phyloP scores from a whole-genome alignment of 2,113 vertebrate genomes.

The Podarcis muralis region DNA sequence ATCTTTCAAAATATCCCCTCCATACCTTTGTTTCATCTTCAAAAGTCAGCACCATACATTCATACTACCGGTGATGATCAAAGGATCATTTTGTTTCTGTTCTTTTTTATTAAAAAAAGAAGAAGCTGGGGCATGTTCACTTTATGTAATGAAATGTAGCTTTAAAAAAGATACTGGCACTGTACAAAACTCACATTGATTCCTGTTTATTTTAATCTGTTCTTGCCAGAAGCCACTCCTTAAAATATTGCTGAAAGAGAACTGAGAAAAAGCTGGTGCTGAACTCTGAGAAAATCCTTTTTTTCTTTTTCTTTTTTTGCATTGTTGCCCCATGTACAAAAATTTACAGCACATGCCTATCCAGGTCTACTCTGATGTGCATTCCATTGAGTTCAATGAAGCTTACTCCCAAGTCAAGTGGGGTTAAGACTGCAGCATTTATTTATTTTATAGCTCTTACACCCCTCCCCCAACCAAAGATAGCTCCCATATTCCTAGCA shows the following conservation, averaged over 20 bases:
- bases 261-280: neutral
- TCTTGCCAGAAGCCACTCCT: neutral
- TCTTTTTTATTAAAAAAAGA: conserved; percentile 15
- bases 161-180: conserved; percentile 33
- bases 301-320: neutral
- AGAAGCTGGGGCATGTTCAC: conserved; percentile 33
- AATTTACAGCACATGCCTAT: too few species aligned
- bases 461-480: neutral
- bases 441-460: neutral
- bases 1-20: neutral
- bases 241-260: conserved; percentile 22
- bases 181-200: conserved; percentile 27
- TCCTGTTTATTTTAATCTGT: conserved; percentile 29
- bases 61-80: conserved; percentile 24
- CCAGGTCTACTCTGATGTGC: neutral
- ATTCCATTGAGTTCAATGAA: neutral
- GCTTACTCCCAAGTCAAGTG: neutral
- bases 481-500: neutral
- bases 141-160: conserved; percentile 36
- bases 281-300: neutral
- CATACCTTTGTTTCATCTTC: conserved; percentile 55
- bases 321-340: too few species aligned
- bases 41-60: conserved; percentile 16
- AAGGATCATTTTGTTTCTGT: conserved; percentile 25
- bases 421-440: neutral